A percentile compares a stretch with the other conserved stretches of the same genome.
These are phyloP conservation scores for Pseudachorutes palmiensis DNA, from an alignment of 1,140 invertebrate genomes.

Conservation along the genomic window DNA sequence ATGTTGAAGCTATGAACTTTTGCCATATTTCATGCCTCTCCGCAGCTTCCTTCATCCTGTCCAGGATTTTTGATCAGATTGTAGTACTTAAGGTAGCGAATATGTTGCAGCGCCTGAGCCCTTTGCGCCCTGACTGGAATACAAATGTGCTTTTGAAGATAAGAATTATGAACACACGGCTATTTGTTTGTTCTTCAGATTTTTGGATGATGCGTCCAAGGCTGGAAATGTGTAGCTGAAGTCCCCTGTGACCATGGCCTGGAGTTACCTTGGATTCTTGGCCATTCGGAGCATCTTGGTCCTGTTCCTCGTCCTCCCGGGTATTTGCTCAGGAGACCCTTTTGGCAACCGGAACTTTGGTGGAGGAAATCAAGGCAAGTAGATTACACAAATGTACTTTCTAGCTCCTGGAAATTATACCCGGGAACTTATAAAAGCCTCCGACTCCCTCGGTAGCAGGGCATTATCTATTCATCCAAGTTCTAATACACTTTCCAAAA, in stretches of 20 bases:
- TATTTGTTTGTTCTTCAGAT: neutral
- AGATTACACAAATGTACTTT: neutral
- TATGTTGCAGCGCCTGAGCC: no score
- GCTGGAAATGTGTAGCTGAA: neutral
- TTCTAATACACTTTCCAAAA: neutral
- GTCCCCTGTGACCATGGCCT: neutral
- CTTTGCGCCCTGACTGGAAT: no score
- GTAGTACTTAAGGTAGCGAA: no score
- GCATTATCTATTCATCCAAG: neutral
- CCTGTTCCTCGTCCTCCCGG: constrained; percentile 14
- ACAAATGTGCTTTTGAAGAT: no score
- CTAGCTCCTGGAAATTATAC: no score
- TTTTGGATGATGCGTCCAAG: neutral
- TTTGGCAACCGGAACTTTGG: constrained; percentile 27
- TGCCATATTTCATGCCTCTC: no score
- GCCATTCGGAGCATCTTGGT: neutral
- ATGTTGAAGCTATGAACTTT: no score
- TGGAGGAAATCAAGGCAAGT: constrained; percentile 14
- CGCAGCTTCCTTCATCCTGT: no score
- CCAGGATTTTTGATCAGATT: no score
- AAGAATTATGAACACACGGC: no score
- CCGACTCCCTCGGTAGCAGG: neutral
- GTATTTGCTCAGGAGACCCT: constrained; percentile 17
- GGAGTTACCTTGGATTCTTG: neutral
- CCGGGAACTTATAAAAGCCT: no score